phyloP scores from a whole-genome alignment of 2,113 vertebrate genomes.

The Cinclus cinclus region DNA sequence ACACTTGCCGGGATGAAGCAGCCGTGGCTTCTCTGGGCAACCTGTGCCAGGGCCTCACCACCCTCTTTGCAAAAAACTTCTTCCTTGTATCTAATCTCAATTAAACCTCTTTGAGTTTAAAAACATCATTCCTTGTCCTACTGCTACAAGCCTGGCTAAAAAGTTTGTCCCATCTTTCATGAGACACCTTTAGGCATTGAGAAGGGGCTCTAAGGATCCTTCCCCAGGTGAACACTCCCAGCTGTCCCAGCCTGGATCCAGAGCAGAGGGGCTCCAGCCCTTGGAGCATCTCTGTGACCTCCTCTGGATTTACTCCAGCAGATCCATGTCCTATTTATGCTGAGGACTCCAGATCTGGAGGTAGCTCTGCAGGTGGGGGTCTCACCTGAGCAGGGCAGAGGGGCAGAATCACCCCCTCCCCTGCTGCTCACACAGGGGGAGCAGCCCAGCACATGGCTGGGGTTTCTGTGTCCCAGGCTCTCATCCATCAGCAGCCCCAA shows the following conservation, averaged over 20 bases:
- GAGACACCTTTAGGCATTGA: not conserved
- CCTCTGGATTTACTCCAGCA: not conserved
- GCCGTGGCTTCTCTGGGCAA: not conserved
- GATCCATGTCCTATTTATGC: not conserved
- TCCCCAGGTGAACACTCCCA: not conserved
- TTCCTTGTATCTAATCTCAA: not conserved
- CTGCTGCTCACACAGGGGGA: not conserved
- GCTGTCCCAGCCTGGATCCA: not conserved
- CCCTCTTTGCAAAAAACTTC: not conserved
- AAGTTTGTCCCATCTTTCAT: not conserved
- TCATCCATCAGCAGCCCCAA: not conserved
- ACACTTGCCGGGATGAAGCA: not conserved
- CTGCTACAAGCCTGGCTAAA: not conserved
- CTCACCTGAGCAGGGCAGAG: not conserved
- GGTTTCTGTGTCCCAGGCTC: not conserved
- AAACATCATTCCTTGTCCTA: not conserved
- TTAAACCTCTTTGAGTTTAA: not conserved
- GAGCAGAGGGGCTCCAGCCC: not conserved
- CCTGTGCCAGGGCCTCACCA: not conserved
- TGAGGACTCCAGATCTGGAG: not conserved
- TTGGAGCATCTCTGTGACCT: rapidly evolving
- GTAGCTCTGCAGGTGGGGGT: not conserved
- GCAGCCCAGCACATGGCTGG: not conserved
- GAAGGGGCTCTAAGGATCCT: not conserved
- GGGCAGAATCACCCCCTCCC: rapidly evolving